Evolutionary conservation across 1,140 invertebrate genomes (phyloP).

Genomic region (Nilaparvata lugens): DNA sequence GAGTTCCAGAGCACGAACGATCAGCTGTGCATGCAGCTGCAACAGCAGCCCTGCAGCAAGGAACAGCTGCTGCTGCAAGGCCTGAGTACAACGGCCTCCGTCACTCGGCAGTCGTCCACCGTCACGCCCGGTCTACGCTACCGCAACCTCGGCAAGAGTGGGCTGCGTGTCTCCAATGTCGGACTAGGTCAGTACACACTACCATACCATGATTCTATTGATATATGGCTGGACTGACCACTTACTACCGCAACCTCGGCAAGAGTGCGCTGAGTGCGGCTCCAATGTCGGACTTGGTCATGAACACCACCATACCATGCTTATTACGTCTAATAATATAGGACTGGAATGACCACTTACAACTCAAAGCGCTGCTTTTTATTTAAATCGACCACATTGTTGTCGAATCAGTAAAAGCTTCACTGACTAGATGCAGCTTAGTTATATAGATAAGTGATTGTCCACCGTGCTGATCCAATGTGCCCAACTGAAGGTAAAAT

Average conservation of each 20-base stretch:
- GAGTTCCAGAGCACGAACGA: conserved; percentile 60
- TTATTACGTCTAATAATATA: too few relatives aligned
- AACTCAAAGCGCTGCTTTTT: too few relatives aligned
- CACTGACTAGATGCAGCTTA: conserved; percentile 79
- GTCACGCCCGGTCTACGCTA: conserved; percentile 70
- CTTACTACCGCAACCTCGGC: too few relatives aligned
- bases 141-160: conserved; percentile 87
- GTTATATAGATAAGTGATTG: conserved; percentile 91
- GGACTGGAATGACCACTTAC: too few relatives aligned
- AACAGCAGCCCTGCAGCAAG: conserved; percentile 37
- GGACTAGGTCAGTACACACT: conserved; percentile 72
- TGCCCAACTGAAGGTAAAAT: conserved; percentile 93
- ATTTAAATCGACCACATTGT: too few relatives aligned
- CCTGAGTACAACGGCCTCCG: conserved; percentile 28
- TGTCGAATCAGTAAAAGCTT: conserved; percentile 86
- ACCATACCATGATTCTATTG: too few relatives aligned
- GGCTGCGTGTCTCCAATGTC: conserved; percentile 82
- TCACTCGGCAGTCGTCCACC: conserved; percentile 41
- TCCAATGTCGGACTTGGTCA: too few relatives aligned
- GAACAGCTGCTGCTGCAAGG: conserved; percentile 35
- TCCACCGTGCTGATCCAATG: conserved; percentile 91
- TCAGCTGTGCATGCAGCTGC: conserved; percentile 30
- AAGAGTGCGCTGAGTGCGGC: too few relatives aligned
- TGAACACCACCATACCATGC: too few relatives aligned
- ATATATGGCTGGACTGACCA: too few relatives aligned